Evolutionary conservation across 30 jellyfish, hydroid and myxozoan species (phyloP).

Genomic region (Cassiopea xamachana): DNA sequence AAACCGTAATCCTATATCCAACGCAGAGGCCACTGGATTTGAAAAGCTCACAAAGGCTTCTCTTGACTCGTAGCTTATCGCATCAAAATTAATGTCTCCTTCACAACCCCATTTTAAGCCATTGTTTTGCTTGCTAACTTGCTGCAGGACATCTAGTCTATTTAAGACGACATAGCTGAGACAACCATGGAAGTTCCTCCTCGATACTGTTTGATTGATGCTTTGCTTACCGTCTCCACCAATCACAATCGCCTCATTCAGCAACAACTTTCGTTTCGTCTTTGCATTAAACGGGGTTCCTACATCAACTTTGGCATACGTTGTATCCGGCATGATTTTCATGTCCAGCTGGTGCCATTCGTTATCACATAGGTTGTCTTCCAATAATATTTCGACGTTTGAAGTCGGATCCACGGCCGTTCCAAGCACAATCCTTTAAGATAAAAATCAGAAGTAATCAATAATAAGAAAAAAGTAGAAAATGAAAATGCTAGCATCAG

Average conservation of each 20-base stretch:
- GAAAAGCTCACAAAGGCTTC: slow-evolving; percentile 22
- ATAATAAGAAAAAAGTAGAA: background rate
- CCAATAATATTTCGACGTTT: slow-evolving; percentile 47
- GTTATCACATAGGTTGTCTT: slow-evolving; percentile 63
- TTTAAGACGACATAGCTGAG: slow-evolving; percentile 46
- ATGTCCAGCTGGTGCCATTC: slow-evolving; percentile 74
- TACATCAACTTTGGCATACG: slow-evolving; percentile 59
- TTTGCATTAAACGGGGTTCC: background rate
- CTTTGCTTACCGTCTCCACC: slow-evolving; percentile 27
- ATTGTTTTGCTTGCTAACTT: slow-evolving; percentile 10
- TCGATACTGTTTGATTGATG: slow-evolving; percentile 15
- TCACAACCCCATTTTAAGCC: slow-evolving; percentile 49
- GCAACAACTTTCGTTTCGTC: background rate
- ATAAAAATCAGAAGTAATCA: background rate
- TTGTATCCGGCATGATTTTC: slow-evolving; percentile 24
- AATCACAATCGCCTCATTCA: slow-evolving; percentile 23
- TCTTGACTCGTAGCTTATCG: slow-evolving; percentile 42
- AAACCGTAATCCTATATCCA: slow-evolving; percentile 51
- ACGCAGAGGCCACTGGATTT: slow-evolving; percentile 29
- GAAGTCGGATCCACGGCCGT: background rate
- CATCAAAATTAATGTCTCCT: slow-evolving; percentile 30
- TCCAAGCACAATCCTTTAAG: slow-evolving; percentile 52
- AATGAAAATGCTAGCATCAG: background rate
- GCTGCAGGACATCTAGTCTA: slow-evolving; percentile 20
- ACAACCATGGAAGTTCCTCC: slow-evolving; percentile 67